Conservation (phyloP, 2,113 vertebrate genomes). For the Microcebus ravelobensis region DNA sequence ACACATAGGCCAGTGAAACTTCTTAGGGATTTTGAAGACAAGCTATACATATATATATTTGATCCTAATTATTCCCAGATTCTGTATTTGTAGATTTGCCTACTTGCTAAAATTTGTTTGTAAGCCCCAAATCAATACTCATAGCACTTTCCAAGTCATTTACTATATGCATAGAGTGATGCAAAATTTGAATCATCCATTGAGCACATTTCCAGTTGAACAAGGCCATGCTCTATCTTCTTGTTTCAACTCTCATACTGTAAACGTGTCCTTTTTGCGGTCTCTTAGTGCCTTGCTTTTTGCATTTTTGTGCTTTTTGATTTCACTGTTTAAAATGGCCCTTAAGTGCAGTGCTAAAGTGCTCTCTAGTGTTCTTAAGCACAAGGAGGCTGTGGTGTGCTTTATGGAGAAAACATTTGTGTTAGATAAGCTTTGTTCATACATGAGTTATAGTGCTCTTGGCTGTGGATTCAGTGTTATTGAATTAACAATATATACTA, state of each 20-base stretch:
- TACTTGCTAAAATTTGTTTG: conserved; percentile 2
- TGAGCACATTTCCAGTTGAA: neutral
- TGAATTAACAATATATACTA: conserved; percentile 12
- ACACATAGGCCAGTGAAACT: neutral
- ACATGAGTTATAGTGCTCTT: neutral
- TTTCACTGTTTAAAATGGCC: neutral
- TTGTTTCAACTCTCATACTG: neutral
- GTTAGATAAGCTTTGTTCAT: neutral
- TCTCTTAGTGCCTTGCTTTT: neutral
- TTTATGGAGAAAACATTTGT: conserved; percentile 21
- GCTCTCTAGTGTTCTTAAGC: neutral
- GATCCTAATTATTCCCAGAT: neutral
- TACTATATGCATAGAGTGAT: neutral
- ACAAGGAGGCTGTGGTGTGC: neutral
- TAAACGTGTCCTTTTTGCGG: neutral
- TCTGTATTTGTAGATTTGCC: neutral
- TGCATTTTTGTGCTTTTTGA: neutral
- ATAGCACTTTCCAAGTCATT: neutral
- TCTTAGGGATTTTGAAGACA: neutral
- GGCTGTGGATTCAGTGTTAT: neutral
- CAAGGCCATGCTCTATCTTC: neutral
- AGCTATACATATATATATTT: neutral
- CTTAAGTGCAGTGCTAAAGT: neutral
- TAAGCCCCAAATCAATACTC: neutral
- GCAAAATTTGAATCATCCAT: neutral